Percentiles rank a stretch among this genome's conserved stretches.
These are phyloP conservation scores for Syrmaticus mikado DNA, from an alignment of 2,113 vertebrate species.

Conservation along the genomic window DNA sequence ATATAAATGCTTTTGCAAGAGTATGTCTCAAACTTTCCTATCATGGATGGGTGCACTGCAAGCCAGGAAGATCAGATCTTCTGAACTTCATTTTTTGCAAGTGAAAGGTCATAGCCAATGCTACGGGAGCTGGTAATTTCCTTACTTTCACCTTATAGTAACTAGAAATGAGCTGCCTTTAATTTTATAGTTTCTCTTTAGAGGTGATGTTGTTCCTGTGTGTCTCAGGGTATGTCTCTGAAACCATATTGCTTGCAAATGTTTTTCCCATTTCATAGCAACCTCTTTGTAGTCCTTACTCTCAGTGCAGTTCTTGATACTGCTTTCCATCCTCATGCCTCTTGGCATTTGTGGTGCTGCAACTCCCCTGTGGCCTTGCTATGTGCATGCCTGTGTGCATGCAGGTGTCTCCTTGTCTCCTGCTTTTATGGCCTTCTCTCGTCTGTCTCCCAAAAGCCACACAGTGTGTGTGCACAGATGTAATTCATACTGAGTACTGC, in stretches of 20 bases:
- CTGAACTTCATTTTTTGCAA: not conserved
- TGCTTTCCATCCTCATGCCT: not conserved
- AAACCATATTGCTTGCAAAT: not conserved
- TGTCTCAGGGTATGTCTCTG: not conserved
- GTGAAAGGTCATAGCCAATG: not conserved
- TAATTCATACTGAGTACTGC: not conserved
- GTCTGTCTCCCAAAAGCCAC: not conserved
- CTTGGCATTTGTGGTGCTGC: fast-evolving
- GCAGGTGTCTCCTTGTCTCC: not conserved
- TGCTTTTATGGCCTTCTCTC: not conserved
- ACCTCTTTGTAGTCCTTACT: not conserved
- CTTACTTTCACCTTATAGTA: not conserved
- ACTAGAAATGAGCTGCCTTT: not conserved
- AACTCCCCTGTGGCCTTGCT: not conserved
- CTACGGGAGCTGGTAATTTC: too few species aligned
- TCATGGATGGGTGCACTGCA: not conserved
- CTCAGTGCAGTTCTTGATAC: not conserved
- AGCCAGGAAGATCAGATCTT: not conserved
- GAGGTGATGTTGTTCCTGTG: not conserved
- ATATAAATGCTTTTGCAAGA: not conserved
- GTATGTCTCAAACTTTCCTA: not conserved
- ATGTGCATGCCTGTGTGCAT: not conserved
- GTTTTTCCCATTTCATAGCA: not conserved
- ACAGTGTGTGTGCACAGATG: not conserved
- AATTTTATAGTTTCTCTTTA: not conserved